Evolutionary conservation across 2,888 invertebrate species (phyloP), one percentile per base, ranked within the genome.

Genomic region (Acholoe squamosa): DNA sequence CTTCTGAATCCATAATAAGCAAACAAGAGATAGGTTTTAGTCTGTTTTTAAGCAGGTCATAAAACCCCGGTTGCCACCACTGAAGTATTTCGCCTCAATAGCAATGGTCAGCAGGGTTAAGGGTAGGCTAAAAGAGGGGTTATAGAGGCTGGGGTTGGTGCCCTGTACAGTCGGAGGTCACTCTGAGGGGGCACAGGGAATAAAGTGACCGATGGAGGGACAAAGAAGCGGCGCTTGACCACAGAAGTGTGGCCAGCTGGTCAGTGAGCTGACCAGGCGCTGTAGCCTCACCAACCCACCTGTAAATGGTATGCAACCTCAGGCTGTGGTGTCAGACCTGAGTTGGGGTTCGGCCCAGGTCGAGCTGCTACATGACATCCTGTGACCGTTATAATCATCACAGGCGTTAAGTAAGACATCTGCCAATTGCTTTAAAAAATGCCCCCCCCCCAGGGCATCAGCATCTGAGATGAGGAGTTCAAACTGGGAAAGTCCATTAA

Each of bases 191-290:
- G 54, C 54, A 86, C 10, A 12, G 86, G 52, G 86, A 86, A 86
- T 86, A 86, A 56, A 86, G 86, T 86, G 86, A 84, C 84, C 84
- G 84, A 34, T 43, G n/a, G 19, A 19, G 84, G 84, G 86, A 86
- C 86, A 86, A 86, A 86, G 86, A 86, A 22, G 52, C 52, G 86
- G 86, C 31, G 86, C 86, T 54, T 54, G 86, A 54, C 86, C 86
- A 54, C 16, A 86, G 86, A n/a, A 52, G 54, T 86, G 86, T 86
- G 86, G 86, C 86, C 86, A 86, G 86, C 86, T 86, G 86, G 86
- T 22, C 25, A 54, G 28, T 25, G 52, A 16, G 14, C 28, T 28
- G 25, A 56, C 52, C 86, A 31, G 54, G 86, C 33, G 86, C 54
- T 54, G 25, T 28, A 14, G 10, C 43, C 54, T 19, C 54, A 84